These are phyloP conservation scores for Gadopsis bispinosus DNA, from an alignment of 2,797 vertebrate species.

Conservation along the genomic window DNA sequence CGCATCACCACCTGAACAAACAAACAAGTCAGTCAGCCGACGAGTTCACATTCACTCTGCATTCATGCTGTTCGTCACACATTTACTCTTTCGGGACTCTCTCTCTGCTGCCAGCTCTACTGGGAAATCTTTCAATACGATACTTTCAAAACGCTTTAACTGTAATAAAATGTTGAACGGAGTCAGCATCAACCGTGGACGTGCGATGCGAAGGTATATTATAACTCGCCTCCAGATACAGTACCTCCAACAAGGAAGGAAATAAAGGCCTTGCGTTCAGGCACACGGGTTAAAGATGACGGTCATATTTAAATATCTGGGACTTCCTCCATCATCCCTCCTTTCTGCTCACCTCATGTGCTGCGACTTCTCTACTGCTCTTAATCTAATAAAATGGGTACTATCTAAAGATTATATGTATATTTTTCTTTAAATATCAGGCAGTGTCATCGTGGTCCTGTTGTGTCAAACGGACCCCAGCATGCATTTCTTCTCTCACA, in stretches of 20 bases:
- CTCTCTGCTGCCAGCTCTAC: background rate
- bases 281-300: background rate
- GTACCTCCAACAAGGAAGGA: too few relatives aligned
- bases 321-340: too few relatives aligned
- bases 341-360: background rate
- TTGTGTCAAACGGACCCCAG: background rate
- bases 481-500: background rate
- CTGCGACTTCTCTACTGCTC: background rate
- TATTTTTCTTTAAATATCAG: background rate
- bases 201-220: background rate
- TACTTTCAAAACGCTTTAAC: background rate
- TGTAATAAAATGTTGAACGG: background rate
- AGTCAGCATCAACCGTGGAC: background rate
- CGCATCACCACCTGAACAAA: constrained; percentile 85
- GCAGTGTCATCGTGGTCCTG: background rate
- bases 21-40: background rate
- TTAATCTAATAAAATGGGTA: background rate
- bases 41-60: background rate
- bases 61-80: background rate
- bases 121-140: background rate
- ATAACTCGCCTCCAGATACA: background rate
- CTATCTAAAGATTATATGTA: background rate
- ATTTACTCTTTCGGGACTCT: constrained; percentile 2
- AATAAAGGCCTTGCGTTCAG: background rate
- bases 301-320: too few relatives aligned